Evolutionary conservation across 2,113 vertebrate species (phyloP), one percentile per base, ranked within the genome.

Genomic region (Ammodytes marinus): DNA sequence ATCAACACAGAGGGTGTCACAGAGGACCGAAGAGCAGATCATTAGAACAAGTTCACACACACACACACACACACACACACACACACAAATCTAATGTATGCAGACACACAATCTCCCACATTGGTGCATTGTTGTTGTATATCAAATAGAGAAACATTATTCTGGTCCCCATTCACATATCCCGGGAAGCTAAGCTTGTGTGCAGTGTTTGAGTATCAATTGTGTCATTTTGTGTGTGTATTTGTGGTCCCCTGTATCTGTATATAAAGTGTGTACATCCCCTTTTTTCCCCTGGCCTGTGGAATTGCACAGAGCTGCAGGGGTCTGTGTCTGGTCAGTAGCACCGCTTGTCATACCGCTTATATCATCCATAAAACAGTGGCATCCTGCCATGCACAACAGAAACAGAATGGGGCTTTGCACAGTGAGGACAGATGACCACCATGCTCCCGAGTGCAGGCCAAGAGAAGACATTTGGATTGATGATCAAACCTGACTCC

Each of bases 271-370:
- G 17, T 42, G 27, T 61, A 8, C 53, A 37, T 76, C 64, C 35
- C 69, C 19, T 72, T 39, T 19, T 40, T 67, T 45, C 82, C 59
- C 27, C 59, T 13, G 70, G 49, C 46, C 46, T 14, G 64, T 53
- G 66, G 43, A 69, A 71, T 81, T 71, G 74, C 66, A 65, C 46
- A 59, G 37, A 58, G 73, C 65, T 10, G 70, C 47, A 46, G 75
- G 77, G 74, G 67, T 77, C 83, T 70, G 45, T 67, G 70, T 77
- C 40, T 37, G 8, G 55, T 74, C 89, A 79, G 83, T 68, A 52
- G 67, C 79, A 71, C 17, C 63, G 35, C 77, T 37, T 66, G 57
- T 50, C 53, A 57, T 58, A 64, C 12, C 27, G 46, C 61, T 69
- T 69, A 46, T 77, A 64, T 86, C 69, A 68, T 27, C 19, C 19